Conservation (phyloP, 2,797 vertebrate species). For the Centroberyx gerrardi region DNA sequence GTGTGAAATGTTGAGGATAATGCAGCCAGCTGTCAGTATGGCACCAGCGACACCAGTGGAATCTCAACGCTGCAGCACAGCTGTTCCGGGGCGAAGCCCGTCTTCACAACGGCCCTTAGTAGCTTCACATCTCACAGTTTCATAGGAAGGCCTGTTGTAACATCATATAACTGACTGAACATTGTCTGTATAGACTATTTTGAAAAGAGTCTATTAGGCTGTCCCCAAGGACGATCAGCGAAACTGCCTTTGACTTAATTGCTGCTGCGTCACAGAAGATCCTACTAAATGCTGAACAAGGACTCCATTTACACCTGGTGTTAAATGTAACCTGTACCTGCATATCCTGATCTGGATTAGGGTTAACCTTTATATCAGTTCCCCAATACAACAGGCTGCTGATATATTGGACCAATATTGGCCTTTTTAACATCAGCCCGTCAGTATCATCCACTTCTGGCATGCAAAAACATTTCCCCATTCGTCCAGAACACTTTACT, state of each 20-base stretch:
- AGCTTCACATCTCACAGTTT: conserved; percentile 63
- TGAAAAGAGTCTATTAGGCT: conserved; percentile 16
- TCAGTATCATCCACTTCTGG: too few relatives aligned
- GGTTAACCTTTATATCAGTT: too few relatives aligned
- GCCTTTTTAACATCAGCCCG: too few relatives aligned
- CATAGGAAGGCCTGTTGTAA: conserved; percentile 25
- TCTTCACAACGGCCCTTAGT: conserved; percentile 50
- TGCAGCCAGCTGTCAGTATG: conserved; percentile 77
- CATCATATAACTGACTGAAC: conserved; percentile 32
- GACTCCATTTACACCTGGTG: too few relatives aligned
- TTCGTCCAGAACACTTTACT: too few relatives aligned
- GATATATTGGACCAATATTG: too few relatives aligned
- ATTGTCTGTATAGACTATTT: conserved; percentile 5
- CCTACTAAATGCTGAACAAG: too few relatives aligned
- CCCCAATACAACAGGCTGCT: too few relatives aligned
- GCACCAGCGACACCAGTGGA: conserved; percentile 63
- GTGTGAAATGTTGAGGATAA: conserved; percentile 79
- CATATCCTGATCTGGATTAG: too few relatives aligned
- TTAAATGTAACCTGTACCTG: too few relatives aligned
- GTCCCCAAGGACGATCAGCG: conserved; percentile 3
- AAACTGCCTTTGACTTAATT: background rate
- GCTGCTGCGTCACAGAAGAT: background rate
- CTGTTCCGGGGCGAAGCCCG: conserved; percentile 67
- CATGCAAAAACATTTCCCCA: too few relatives aligned
- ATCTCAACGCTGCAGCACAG: conserved; percentile 66